These are phyloP conservation scores for Caenorhabditis parvicauda DNA, from an alignment of 2,888 invertebrate genomes.

Conservation along the genomic window DNA sequence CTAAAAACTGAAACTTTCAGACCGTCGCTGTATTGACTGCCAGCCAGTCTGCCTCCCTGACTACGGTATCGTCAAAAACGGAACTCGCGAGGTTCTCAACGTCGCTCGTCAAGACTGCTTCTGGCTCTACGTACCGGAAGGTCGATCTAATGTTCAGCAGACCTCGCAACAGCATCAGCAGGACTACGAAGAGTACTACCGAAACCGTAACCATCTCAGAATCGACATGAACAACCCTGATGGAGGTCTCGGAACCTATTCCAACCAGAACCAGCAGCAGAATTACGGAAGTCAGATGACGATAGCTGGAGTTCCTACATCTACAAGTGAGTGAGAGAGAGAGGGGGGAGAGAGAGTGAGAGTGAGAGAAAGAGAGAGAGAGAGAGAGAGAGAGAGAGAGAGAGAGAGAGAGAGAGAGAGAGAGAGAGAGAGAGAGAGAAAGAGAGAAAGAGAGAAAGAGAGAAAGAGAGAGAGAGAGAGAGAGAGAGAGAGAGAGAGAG, in stretches of 20 bases:
- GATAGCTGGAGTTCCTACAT: no score
- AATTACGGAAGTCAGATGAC: no score
- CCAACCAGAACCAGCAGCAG: constrained; percentile 1
- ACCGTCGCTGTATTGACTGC: constrained; percentile 55
- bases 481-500: no score
- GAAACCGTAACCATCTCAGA: no score
- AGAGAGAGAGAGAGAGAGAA: no score
- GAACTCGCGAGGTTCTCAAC: constrained; percentile 45
- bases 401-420: no score
- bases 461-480: no score
- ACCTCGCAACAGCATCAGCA: constrained; percentile 50
- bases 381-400: no score
- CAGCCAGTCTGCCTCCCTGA: constrained; percentile 59
- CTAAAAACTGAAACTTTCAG: constrained; percentile 20
- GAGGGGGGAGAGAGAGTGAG: no score
- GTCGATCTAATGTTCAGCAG: constrained; percentile 53
- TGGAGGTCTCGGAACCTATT: constrained; percentile 5
- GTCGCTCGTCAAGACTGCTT: constrained; percentile 55
- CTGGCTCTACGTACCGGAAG: constrained; percentile 60
- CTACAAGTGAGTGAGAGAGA: no score
- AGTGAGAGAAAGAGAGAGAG: no score
- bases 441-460: no score
- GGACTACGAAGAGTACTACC: constrained; percentile 49
- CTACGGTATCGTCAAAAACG: constrained; percentile 47
- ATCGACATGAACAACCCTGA: constrained; percentile 7